Percentiles rank a stretch among this genome's conserved stretches.
Evolutionary conservation across 2,888 invertebrate genomes (phyloP).

Genomic region (Automeris io): DNA sequence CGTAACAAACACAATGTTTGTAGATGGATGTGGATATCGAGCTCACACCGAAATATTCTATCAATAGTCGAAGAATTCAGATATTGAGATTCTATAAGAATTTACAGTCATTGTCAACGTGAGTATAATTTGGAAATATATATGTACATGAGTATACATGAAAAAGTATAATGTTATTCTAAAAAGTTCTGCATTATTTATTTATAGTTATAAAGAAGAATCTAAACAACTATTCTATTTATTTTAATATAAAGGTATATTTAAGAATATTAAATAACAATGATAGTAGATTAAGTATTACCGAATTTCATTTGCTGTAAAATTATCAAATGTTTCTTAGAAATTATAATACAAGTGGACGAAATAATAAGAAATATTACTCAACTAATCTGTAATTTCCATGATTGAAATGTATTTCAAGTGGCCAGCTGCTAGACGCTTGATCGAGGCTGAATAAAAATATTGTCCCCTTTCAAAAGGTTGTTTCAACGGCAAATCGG

Average conservation of each 20-base stretch:
- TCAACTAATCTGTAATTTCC: conserved; percentile 1
- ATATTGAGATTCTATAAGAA: conserved; percentile 33
- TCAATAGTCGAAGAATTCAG: conserved; percentile 37
- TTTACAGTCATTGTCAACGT: conserved; percentile 22
- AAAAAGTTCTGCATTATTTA: too few relatives aligned
- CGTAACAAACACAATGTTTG: conserved; percentile 13
- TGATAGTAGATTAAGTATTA: too few relatives aligned
- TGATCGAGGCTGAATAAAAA: conserved; percentile 14
- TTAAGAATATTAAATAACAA: too few relatives aligned
- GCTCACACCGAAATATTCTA: conserved; percentile 34
- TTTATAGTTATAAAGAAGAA: too few relatives aligned
- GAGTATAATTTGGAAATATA: conserved; percentile 18
- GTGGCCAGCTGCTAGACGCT: conserved; percentile 2
- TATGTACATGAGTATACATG: conserved; percentile 9
- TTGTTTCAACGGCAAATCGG: not conserved
- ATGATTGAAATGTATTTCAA: conserved; percentile 9
- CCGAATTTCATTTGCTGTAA: too few relatives aligned
- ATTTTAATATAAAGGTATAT: too few relatives aligned
- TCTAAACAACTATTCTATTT: too few relatives aligned
- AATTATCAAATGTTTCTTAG: too few relatives aligned
- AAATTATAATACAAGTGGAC: too few relatives aligned
- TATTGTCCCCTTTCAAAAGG: conserved; percentile 3
- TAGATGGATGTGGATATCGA: conserved; percentile 10
- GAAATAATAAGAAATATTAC: conserved; percentile 6
- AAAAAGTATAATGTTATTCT: not conserved